Conservation (phyloP, 2,797 vertebrate species). For the Rhabdophis nuchalis region DNA sequence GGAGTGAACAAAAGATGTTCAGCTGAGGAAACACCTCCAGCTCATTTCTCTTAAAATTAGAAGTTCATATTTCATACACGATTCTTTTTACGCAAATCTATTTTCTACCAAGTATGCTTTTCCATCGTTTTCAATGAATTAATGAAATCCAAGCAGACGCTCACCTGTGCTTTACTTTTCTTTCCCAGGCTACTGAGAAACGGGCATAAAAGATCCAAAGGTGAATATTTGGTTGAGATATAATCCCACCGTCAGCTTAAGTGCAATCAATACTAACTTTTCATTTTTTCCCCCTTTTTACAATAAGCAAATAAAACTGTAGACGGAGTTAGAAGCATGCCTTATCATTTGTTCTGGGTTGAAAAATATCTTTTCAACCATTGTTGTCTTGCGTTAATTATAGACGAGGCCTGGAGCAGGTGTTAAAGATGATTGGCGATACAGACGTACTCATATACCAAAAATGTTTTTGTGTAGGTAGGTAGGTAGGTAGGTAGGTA, state of each 20-base stretch:
- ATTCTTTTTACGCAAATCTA: constrained; percentile 60
- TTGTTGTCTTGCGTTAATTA: constrained; percentile 26
- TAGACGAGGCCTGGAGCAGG: background rate
- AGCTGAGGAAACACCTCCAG: constrained; percentile 5
- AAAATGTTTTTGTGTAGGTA: background rate
- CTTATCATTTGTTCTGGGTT: background rate
- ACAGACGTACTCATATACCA: background rate
- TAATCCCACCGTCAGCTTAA: constrained; percentile 68
- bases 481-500: background rate
- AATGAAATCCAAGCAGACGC: constrained; percentile 64
- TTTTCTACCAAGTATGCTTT: constrained; percentile 55
- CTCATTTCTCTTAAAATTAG: constrained; percentile 45
- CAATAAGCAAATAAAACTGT: constrained; percentile 37
- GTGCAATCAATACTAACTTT: constrained; percentile 68
- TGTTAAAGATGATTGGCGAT: background rate
- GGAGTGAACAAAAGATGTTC: constrained; percentile 27
- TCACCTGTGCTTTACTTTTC: constrained; percentile 68
- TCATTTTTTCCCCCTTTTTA: constrained; percentile 34
- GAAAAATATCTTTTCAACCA: constrained; percentile 9
- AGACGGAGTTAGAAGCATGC: constrained; percentile 28
- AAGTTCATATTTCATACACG: constrained; percentile 62
- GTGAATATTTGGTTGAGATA: constrained; percentile 63
- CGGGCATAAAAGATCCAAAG: constrained; percentile 51
- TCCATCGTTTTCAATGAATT: constrained; percentile 47
- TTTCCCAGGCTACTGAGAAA: constrained; percentile 70